These are phyloP conservation scores for Chelmon rostratus DNA, from an alignment of 2,797 vertebrate species.

Conservation along the genomic window DNA sequence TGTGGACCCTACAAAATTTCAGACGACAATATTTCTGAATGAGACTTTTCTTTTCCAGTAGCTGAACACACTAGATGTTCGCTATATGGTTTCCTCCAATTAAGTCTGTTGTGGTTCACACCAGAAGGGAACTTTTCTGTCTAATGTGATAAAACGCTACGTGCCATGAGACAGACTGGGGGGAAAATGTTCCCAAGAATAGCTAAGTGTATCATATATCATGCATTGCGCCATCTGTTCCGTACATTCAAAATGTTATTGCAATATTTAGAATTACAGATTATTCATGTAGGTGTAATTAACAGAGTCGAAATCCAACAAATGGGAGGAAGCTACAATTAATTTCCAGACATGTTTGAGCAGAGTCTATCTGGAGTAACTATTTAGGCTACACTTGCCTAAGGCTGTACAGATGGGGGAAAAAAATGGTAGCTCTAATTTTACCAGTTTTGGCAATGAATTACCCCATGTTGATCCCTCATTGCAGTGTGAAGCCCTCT, in stretches of 20 bases:
- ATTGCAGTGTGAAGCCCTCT: slow-evolving; percentile 39
- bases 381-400: slow-evolving; percentile 77
- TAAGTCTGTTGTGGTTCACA: slow-evolving; percentile 61
- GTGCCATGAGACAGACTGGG: slow-evolving; percentile 79
- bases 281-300: slow-evolving; percentile 86
- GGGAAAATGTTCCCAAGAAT: slow-evolving; percentile 86
- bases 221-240: slow-evolving; percentile 83
- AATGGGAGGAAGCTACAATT: slow-evolving; percentile 80
- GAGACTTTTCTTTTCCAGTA: slow-evolving; percentile 41
- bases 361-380: slow-evolving; percentile 78
- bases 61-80: slow-evolving; percentile 26
- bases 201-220: slow-evolving; percentile 86
- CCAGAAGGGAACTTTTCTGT: slow-evolving; percentile 78
- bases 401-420: slow-evolving; percentile 71
- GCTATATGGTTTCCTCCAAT: slow-evolving; percentile 45
- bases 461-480: slow-evolving; percentile 69
- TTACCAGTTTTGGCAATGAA: slow-evolving; percentile 78
- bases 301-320: slow-evolving; percentile 80
- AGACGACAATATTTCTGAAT: slow-evolving; percentile 44
- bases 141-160: slow-evolving; percentile 78
- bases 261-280: slow-evolving; percentile 85
- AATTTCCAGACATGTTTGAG: slow-evolving; percentile 77
- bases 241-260: slow-evolving; percentile 85
- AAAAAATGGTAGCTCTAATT: slow-evolving; percentile 77
- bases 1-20: slow-evolving; percentile 1